Evolutionary conservation across 2,888 invertebrate species (phyloP).

Genomic region (Himalopsyche kuldschensis): DNA sequence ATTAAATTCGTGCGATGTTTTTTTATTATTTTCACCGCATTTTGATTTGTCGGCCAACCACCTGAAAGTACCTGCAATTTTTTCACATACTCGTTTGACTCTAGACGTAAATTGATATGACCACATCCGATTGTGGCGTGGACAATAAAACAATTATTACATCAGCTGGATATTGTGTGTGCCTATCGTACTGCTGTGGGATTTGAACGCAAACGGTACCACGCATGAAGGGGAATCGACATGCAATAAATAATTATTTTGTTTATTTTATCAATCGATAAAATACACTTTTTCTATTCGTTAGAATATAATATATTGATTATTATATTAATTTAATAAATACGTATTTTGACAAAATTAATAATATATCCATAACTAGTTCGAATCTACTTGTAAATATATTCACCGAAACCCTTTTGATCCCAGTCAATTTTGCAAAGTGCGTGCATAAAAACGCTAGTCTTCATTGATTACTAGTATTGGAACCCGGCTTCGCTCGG

Average conservation of each 20-base stretch:
- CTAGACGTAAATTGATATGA: conserved; percentile 19
- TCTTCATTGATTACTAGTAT: too few relatives aligned
- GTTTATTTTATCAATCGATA: neutral
- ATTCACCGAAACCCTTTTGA: too few relatives aligned
- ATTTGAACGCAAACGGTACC: neutral
- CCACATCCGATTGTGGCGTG: conserved; percentile 22
- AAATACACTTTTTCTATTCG: too few relatives aligned
- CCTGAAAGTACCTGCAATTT: neutral
- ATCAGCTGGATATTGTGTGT: neutral
- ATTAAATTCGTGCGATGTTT: neutral
- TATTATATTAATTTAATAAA: too few relatives aligned
- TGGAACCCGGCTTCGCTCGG: too few relatives aligned
- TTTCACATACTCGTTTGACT: neutral
- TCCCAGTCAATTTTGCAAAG: too few relatives aligned
- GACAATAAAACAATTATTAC: conserved; percentile 17
- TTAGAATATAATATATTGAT: too few relatives aligned
- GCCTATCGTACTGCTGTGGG: neutral
- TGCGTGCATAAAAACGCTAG: too few relatives aligned
- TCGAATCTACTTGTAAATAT: too few relatives aligned
- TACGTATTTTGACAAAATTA: too few relatives aligned
- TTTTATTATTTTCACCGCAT: neutral
- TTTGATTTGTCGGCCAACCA: neutral
- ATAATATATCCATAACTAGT: too few relatives aligned
- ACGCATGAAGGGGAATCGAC: neutral
- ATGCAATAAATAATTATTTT: neutral